A percentile compares a stretch with the other conserved stretches of the same genome.
Conservation (phyloP, 2,113 vertebrate genomes). For the Eurypyga helias region DNA sequence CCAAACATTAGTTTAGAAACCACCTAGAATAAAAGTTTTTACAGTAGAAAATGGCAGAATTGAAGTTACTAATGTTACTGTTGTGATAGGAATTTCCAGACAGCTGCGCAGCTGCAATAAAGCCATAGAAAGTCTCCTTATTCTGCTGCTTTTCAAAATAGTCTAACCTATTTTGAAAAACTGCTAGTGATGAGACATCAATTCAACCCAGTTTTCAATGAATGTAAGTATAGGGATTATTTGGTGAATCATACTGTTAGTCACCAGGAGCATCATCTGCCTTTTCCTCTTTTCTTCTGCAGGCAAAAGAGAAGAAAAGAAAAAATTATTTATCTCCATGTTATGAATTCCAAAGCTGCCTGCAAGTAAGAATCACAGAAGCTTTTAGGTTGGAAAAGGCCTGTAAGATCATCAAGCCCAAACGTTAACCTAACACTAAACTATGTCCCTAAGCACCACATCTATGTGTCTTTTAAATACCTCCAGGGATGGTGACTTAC, state of each 20-base stretch:
- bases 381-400: neutral
- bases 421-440: neutral
- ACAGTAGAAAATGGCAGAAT: neutral
- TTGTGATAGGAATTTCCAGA: neutral
- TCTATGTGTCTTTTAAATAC: neutral
- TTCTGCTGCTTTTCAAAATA: neutral
- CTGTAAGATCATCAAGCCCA: neutral
- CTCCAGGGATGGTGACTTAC: neutral
- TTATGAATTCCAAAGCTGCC: slow-evolving; percentile 18
- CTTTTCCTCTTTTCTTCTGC: neutral
- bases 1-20: neutral
- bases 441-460: neutral
- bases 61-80: neutral
- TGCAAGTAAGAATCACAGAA: neutral
- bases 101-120: neutral
- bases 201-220: neutral
- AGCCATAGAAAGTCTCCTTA: neutral
- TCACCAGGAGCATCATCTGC: neutral
- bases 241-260: neutral
- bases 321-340: slow-evolving; percentile 55
- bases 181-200: neutral
- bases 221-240: neutral
- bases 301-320: slow-evolving; percentile 63
- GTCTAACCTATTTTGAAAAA: neutral
- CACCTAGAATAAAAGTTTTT: neutral